Evolutionary conservation across 2,797 vertebrate species (phyloP), one percentile per base, ranked within the genome.

Genomic region (Remorina albescens): DNA sequence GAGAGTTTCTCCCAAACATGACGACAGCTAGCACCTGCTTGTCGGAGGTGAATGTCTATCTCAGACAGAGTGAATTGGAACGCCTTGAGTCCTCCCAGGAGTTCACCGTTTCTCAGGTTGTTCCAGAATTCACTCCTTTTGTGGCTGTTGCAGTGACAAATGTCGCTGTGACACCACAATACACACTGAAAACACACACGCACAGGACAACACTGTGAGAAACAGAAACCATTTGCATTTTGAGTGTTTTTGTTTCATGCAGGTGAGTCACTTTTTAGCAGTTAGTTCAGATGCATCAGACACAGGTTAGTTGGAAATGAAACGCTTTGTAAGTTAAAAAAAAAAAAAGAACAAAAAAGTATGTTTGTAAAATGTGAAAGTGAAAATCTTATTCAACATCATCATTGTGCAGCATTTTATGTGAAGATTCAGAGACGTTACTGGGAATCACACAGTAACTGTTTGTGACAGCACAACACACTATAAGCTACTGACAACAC

Each of bases 121-220:
- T 91, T 96, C 96, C 96, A 97, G 89, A 93, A 95, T 5, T 74
- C 25, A 44, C 96, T 97, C 70, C 88, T 95, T 81, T 96, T 95
- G 92, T 97, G 96, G 46, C 96, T 95, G 36, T 96, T 97, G 90
- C 96, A 96, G 91, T 97, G 96, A 65, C 95, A 96, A n/a, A 72
- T 5, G 1, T 89, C 87, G 0, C 88, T 57, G 5, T 46, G 1
- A 1, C 44, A 81, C 96, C 96, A 97, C 34, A 83, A 30, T 0
- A 6, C 57, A 80, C 96, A 97, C 96, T 96, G 49, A 57, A n/a
- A n/a, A 47, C 13, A 62, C 53, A 82, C 54, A 84, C 10, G 71
- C 36, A 74, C 3, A 71, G 1, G 6, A n/a, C 19, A n/a, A 10
- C 6, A 42, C 8, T 19, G 42, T n/a, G 9, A 28, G 19, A 59